Percentiles rank a stretch among this genome's conserved stretches.
phyloP scores from a whole-genome alignment of 2,888 invertebrate species.

The Drosophila formosana region DNA sequence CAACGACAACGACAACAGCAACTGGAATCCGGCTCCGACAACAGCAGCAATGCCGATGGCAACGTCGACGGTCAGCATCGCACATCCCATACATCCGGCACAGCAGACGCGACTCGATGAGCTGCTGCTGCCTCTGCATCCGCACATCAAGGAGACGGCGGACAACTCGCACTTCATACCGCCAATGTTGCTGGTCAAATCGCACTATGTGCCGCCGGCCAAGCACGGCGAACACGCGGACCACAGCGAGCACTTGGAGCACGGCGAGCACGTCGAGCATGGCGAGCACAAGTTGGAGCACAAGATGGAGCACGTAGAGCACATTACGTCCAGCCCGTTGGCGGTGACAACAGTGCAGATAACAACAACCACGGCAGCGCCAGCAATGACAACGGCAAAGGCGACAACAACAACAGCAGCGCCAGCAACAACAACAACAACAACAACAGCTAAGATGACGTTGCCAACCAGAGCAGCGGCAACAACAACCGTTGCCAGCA shows the following conservation, averaged over 20 bases:
- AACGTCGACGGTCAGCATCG: slow-evolving; percentile 67
- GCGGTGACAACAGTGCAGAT: slow-evolving; percentile 27
- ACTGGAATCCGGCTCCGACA: slow-evolving; percentile 9
- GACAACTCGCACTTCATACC: slow-evolving; percentile 85
- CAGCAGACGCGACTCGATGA: slow-evolving; percentile 76
- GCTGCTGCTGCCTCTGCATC: slow-evolving; percentile 54
- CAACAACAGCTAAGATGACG: background rate
- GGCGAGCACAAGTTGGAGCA: slow-evolving; percentile 54
- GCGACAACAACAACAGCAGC: slow-evolving; percentile 17
- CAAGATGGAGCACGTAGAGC: slow-evolving; percentile 13
- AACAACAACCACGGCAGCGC: slow-evolving; percentile 8
- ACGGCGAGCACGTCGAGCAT: slow-evolving; percentile 51
- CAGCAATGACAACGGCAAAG: slow-evolving; percentile 1
- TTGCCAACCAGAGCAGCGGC: slow-evolving; percentile 30
- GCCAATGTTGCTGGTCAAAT: slow-evolving; percentile 85
- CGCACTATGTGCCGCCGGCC: slow-evolving; percentile 84
- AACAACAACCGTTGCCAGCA: slow-evolving; percentile 26
- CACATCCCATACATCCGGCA: slow-evolving; percentile 83
- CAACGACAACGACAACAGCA: slow-evolving; percentile 8
- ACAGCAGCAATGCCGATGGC: slow-evolving; percentile 28
- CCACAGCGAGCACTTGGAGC: slow-evolving; percentile 20
- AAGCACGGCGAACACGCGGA: slow-evolving; percentile 71
- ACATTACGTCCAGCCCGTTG: slow-evolving; percentile 5
- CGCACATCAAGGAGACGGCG: slow-evolving; percentile 81
- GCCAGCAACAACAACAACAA: slow-evolving; percentile 18